Percentiles rank a stretch among this genome's conserved stretches.
These are phyloP conservation scores for Phoronis australis DNA, from an alignment of 2,888 invertebrate genomes.

Conservation along the genomic window DNA sequence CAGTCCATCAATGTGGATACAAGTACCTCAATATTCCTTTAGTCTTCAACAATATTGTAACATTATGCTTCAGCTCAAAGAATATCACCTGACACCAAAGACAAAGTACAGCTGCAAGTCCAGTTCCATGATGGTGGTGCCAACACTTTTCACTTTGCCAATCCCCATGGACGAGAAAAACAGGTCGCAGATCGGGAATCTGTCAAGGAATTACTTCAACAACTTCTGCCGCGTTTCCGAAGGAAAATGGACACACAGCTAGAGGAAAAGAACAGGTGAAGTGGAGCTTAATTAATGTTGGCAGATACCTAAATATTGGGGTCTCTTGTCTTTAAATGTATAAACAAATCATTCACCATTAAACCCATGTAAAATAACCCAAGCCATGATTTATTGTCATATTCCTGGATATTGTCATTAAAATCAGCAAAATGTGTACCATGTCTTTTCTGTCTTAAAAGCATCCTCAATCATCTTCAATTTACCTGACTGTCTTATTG, in stretches of 20 bases:
- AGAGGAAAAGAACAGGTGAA: constrained; percentile 74
- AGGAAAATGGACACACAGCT: constrained; percentile 84
- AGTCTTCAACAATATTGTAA: not conserved
- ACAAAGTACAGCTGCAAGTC: constrained; percentile 96
- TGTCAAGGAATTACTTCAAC: constrained; percentile 85
- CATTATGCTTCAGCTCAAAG: constrained; percentile 73
- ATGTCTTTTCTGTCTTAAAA: too few species aligned
- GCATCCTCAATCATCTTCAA: too few species aligned
- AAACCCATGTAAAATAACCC: too few species aligned
- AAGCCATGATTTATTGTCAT: too few species aligned
- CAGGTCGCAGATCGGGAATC: constrained; percentile 87
- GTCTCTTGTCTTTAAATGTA: too few species aligned
- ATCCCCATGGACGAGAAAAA: constrained; percentile 73
- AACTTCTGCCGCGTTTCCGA: constrained; percentile 87
- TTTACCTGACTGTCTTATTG: too few species aligned
- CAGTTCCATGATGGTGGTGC: constrained; percentile 89
- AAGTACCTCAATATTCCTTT: not conserved
- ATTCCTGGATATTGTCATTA: too few species aligned
- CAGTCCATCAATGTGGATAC: not conserved
- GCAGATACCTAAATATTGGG: too few species aligned
- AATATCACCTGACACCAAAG: constrained; percentile 89
- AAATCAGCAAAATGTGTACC: too few species aligned
- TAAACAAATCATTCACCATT: too few species aligned
- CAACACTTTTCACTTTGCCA: constrained; percentile 95
- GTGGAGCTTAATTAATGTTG: too few species aligned